Evolutionary conservation across 2,888 invertebrate genomes (phyloP).

Genomic region (Pseudococcus jackbeardsleyi): DNA sequence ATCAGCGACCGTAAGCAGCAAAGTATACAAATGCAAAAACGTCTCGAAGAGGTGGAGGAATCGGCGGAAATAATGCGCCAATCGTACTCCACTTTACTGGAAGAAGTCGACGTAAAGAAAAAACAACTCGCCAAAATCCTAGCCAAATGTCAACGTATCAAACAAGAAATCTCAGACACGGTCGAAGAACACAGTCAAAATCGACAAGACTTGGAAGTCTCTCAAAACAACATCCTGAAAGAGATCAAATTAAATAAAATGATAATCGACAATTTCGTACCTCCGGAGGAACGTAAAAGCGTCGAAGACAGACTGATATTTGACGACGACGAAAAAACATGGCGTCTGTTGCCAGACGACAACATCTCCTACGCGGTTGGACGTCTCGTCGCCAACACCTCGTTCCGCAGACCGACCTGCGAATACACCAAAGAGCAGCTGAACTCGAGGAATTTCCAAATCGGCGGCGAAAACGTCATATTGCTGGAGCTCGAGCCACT

Average conservation of each 20-base stretch:
- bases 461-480: conserved; percentile 78
- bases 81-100: conserved; percentile 92
- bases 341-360: conserved; percentile 72
- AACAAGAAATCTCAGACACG: conserved; percentile 81
- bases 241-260: conserved; percentile 91
- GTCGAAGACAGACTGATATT: conserved; percentile 81
- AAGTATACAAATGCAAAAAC: conserved; percentile 93
- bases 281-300: conserved; percentile 83
- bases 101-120: conserved; percentile 97
- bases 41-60: conserved; percentile 93
- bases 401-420: conserved; percentile 75
- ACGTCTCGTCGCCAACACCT: conserved; percentile 66
- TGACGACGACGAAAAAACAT: conserved; percentile 87
- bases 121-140: conserved; percentile 93
- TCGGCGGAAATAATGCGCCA: conserved; percentile 90
- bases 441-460: conserved; percentile 58
- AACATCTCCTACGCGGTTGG: conserved; percentile 66
- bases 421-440: conserved; percentile 66
- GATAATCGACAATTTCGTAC: conserved; percentile 92
- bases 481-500: conserved; percentile 83
- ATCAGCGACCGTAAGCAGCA: conserved; percentile 75
- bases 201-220: conserved; percentile 90
- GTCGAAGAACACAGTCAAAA: conserved; percentile 92
- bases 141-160: conserved; percentile 80
- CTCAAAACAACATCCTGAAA: conserved; percentile 90